phyloP scores from a whole-genome alignment of 2,888 invertebrate species.

The Galerucella pusilla region DNA sequence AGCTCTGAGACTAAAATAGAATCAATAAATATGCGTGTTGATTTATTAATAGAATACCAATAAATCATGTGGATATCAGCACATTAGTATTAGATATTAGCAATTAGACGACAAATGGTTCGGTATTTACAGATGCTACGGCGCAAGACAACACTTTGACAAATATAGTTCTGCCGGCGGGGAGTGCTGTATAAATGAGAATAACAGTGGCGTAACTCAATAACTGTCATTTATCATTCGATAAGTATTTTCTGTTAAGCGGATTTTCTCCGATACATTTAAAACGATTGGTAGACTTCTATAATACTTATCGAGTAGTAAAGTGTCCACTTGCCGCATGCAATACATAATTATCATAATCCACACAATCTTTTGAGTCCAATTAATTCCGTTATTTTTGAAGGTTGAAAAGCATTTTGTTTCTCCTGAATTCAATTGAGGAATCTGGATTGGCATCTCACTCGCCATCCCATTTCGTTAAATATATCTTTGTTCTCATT shows the following conservation, averaged over 20 bases:
- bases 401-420: too few relatives aligned
- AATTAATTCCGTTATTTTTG: too few relatives aligned
- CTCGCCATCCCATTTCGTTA: too few relatives aligned
- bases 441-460: too few relatives aligned
- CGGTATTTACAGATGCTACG: constrained; percentile 53
- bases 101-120: constrained; percentile 56
- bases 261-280: constrained; percentile 7
- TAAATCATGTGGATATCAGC: constrained; percentile 57
- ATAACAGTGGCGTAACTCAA: constrained; percentile 35
- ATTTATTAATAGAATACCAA: constrained; percentile 53
- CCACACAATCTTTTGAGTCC: too few relatives aligned
- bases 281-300: background rate
- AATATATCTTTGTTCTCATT: too few relatives aligned
- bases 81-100: constrained; percentile 54
- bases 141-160: constrained; percentile 46
- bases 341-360: too few relatives aligned
- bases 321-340: too few relatives aligned
- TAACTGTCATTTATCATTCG: constrained; percentile 23
- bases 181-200: constrained; percentile 34
- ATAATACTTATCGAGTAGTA: too few relatives aligned
- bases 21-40: constrained; percentile 54
- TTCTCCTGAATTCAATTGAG: too few relatives aligned
- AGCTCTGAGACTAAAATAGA: constrained; percentile 41
- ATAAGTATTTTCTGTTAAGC: constrained; percentile 8
- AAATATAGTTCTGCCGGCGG: constrained; percentile 39